A percentile compares a stretch with the other conserved stretches of the same genome.
phyloP scores from a whole-genome alignment of 2,797 vertebrate genomes.

The Tapirus indicus region DNA sequence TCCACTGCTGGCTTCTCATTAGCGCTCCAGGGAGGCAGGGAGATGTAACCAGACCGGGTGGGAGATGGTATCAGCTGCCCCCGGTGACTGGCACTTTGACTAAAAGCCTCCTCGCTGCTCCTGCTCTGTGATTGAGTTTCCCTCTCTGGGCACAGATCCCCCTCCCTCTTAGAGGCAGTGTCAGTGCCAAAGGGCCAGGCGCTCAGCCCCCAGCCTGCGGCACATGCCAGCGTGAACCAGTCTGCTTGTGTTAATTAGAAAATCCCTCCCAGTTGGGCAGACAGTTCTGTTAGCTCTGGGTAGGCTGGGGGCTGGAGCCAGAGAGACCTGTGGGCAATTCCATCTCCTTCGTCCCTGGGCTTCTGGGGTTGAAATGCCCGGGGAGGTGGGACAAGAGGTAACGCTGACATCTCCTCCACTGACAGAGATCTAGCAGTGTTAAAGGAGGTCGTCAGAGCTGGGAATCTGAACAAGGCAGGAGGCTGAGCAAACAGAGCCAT shows the following conservation, averaged over 20 bases:
- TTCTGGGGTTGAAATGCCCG: background rate
- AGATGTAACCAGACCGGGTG: constrained; percentile 81
- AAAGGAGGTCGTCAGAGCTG: background rate
- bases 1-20: constrained; percentile 78
- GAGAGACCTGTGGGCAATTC: background rate
- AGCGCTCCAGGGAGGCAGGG: constrained; percentile 78
- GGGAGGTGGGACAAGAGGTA: too few relatives aligned
- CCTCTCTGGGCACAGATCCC: background rate
- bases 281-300: accelerated
- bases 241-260: constrained; percentile 22
- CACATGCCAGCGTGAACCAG: constrained; percentile 20
- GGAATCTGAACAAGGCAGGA: background rate
- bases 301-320: background rate
- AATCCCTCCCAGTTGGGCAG: background rate
- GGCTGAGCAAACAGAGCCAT: background rate
- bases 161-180: background rate
- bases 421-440: accelerated
- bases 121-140: constrained; percentile 77
- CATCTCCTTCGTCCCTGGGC: background rate
- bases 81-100: constrained; percentile 76
- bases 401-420: too few relatives aligned
- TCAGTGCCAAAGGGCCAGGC: background rate
- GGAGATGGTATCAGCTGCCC: constrained; percentile 83
- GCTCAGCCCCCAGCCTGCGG: background rate
- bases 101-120: constrained; percentile 81